Conservation (phyloP, 2,113 vertebrate species). For the Saguinus imperator region DNA sequence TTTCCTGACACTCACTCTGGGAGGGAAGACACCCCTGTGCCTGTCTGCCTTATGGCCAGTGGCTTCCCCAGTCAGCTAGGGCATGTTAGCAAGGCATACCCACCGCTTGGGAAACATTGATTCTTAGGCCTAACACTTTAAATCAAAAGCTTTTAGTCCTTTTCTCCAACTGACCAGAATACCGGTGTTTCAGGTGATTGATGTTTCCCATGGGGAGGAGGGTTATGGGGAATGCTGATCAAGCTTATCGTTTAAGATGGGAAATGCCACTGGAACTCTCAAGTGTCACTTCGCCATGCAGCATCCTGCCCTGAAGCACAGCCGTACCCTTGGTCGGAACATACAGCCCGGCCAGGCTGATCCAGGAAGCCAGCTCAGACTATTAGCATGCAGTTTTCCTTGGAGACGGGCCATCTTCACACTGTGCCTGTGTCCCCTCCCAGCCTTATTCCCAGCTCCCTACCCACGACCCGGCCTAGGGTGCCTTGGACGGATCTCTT, state of each 20-base stretch:
- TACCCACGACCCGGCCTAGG: constrained; percentile 85
- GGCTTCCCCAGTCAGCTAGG: not conserved
- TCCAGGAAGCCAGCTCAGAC: constrained; percentile 84
- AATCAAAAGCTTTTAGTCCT: constrained; percentile 66
- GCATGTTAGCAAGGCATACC: not conserved
- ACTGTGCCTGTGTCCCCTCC: constrained; percentile 81
- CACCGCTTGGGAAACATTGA: not conserved
- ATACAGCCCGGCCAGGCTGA: constrained; percentile 81
- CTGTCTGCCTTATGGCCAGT: not conserved
- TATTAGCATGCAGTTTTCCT: constrained; percentile 85
- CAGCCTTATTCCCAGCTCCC: constrained; percentile 87
- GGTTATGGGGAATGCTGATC: constrained; percentile 79
- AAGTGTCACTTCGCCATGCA: constrained; percentile 81
- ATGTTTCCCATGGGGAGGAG: constrained; percentile 74
- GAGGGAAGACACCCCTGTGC: not conserved
- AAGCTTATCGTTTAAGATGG: constrained; percentile 81
- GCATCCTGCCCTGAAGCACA: constrained; percentile 79
- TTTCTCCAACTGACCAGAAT: constrained; percentile 62
- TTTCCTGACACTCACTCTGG: not conserved
- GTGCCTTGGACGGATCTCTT: constrained; percentile 87
- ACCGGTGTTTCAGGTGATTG: constrained; percentile 84
- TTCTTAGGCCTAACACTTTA: constrained; percentile 54
- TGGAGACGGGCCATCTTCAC: constrained; percentile 88
- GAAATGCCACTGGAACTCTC: constrained; percentile 81
- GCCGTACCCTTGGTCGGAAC: constrained; percentile 80